These are phyloP conservation scores for Synanthedon andrenaeformis DNA, from an alignment of 2,888 invertebrate genomes.

Conservation along the genomic window DNA sequence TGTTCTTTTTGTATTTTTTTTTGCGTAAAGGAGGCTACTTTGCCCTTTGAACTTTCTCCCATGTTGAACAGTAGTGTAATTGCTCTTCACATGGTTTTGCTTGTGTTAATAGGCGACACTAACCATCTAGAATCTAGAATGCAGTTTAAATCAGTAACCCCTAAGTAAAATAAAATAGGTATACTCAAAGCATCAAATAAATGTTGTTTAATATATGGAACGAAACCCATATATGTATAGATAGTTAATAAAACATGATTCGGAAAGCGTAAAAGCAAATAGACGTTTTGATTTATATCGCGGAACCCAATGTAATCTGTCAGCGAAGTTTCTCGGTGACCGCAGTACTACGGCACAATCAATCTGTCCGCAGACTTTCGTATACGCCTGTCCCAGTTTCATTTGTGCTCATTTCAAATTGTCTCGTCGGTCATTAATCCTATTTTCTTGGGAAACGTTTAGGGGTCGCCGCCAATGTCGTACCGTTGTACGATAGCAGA, in stretches of 20 bases:
- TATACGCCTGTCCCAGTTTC: conserved; percentile 15
- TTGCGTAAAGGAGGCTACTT: too few species aligned
- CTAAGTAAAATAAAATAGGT: too few species aligned
- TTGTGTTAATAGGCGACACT: too few species aligned
- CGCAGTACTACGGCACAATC: conserved; percentile 15
- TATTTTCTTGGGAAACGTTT: conserved; percentile 5
- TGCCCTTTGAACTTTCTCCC: too few species aligned
- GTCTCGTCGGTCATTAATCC: conserved; percentile 7
- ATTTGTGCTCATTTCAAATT: conserved; percentile 22
- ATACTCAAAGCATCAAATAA: too few species aligned
- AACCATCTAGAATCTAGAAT: too few species aligned
- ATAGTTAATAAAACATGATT: neutral
- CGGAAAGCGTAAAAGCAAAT: conserved; percentile 8
- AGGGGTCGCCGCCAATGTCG: neutral
- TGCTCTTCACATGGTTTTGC: too few species aligned
- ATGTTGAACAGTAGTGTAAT: too few species aligned
- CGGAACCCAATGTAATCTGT: conserved; percentile 19
- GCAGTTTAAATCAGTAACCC: too few species aligned
- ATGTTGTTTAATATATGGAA: too few species aligned
- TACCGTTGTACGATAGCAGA: neutral
- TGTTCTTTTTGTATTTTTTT: too few species aligned
- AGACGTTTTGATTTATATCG: conserved; percentile 29
- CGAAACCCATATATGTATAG: neutral
- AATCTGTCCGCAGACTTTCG: conserved; percentile 17
- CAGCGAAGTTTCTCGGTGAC: conserved; percentile 19